Evolutionary conservation across 1,140 invertebrate genomes (phyloP), one percentile per base, ranked within the genome.

Genomic region (Papilio polyxenes): DNA sequence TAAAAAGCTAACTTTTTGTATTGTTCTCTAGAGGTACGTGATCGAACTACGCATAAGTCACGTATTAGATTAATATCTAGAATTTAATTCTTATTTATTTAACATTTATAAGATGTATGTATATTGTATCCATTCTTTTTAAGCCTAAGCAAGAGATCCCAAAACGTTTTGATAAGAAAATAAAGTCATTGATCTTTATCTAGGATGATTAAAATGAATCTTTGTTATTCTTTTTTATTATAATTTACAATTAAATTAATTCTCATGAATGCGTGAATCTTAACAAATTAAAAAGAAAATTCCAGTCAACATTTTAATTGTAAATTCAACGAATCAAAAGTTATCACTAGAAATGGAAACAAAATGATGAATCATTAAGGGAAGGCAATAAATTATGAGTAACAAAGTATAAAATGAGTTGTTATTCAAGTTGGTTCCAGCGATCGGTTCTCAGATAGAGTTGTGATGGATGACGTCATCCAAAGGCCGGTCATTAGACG

Each of bases 401-500:
- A 37, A 72, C 31, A 72, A 37, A 72, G 23, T 72, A 72, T 72
- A 72, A 72, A 72, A 72, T 79, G 37, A 62, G 31, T 59, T 62
- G 44, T 80, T 65, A 48, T 80, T 44, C 56, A 69, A 49, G 44
- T 37, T 69, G 59, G 77, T 1, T 49, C 69, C 65, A 69, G 37
- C 56, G 78, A 69, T 79, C 53, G 37, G 11, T 9, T 23, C 59
- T 23, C 9, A 48, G 78, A 80, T 80, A 65, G 62, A 48, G 62
- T 59, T n/a, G 62, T 80, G 78, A 80, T 69, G 78, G 40, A 80
- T 80, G 31, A 49, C 40, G 31, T 65, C 11, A 20, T 44, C 10
- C 31, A 17, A 20, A 59, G 59, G 78, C 44, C n/a, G 78, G 59
- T 80, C 59, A 69, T 83, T 77, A 83, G 48, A 51, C 49, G 11